Base-by-base conservation (phyloP, 2,888 invertebrate genomes). In the Parthenolecanium corni region DNA sequence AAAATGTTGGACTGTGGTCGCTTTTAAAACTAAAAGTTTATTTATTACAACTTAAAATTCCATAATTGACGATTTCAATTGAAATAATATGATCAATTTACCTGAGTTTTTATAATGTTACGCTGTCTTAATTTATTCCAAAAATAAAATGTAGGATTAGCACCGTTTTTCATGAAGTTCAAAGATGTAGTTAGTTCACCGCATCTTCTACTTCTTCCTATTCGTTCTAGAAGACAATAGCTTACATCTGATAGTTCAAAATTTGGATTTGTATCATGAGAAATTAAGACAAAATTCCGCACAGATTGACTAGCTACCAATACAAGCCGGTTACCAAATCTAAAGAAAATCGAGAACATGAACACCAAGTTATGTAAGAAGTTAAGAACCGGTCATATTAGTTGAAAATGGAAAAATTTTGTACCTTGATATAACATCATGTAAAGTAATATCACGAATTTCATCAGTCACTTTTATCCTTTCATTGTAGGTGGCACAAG, bases 201-300 rank as follows among this genome's bases (percentile, higher is more conserved):
- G 67, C 79, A 78, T 66, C 77, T 77, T 40, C 88, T 77, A 1
- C 84, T 74, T 65, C 87, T 78, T 1, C 85, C 89, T 38, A 89
- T 82, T 68, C 82, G 74, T 73, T 89, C 90, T 64, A 88, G 73
- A 38, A 88, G 74, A 68, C 84, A 82, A 70, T 84, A 89, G 65
- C 82, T 81, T n/a, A 77, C 71, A 4, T 76, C 69, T 2, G 78
- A 73, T 64, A 78, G 72, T 1, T 75, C 73, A 6, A 66, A 53
- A 14, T 65, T 64, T 9, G 69, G 71, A 65, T 70, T 69, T n/a
- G 67, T 65, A 14, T 72, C 68, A 12, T 68, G 65, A 11, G 80
- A 79, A 52, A 81, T 74, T 40, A 89, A 70, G 0, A 82, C 77
- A 62, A 73, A 71, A 64, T 77, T 77, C 31, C 89, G 76, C 18